Percentiles rank a stretch among this genome's conserved stretches.
These are phyloP conservation scores for Anastrepha obliqua DNA, from an alignment of 1,140 invertebrate species.

Conservation along the genomic window DNA sequence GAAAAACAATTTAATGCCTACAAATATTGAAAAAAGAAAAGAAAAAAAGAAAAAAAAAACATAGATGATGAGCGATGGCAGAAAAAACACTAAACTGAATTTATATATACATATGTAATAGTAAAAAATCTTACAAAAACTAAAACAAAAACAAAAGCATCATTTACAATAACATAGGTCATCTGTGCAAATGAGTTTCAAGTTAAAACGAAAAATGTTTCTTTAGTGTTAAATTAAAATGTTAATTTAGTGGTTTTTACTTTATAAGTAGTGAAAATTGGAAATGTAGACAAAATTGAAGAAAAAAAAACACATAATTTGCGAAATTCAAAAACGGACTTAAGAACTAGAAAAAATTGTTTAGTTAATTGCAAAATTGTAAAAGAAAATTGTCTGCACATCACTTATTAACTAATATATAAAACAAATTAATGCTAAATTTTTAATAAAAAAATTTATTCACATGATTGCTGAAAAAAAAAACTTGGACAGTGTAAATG, in stretches of 20 bases:
- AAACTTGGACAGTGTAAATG: not conserved
- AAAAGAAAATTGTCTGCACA: conserved; percentile 10
- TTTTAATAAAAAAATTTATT: too few relatives aligned
- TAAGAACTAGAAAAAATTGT: conserved; percentile 34
- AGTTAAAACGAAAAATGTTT: not conserved
- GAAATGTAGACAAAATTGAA: conserved; percentile 49
- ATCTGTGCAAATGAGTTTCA: not conserved
- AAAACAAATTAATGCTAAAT: not conserved
- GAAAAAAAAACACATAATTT: not conserved
- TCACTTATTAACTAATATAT: not conserved
- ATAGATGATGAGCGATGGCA: not conserved
- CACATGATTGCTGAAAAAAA: not conserved
- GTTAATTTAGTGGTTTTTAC: conserved; percentile 43
- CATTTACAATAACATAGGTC: too few relatives aligned
- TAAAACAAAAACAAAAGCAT: too few relatives aligned
- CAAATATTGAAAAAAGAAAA: not conserved
- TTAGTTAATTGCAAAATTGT: conserved; percentile 47
- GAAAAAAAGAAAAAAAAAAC: not conserved
- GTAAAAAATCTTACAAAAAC: not conserved
- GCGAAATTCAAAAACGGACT: not conserved
- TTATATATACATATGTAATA: not conserved
- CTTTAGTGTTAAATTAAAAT: conserved; percentile 15
- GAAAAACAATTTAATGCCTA: not conserved
- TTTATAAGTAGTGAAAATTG: conserved; percentile 46
- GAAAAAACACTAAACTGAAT: not conserved